Evolutionary conservation across 2,888 invertebrate genomes (phyloP), one percentile per base, ranked within the genome.

Genomic region (Pyrrhia umbra): DNA sequence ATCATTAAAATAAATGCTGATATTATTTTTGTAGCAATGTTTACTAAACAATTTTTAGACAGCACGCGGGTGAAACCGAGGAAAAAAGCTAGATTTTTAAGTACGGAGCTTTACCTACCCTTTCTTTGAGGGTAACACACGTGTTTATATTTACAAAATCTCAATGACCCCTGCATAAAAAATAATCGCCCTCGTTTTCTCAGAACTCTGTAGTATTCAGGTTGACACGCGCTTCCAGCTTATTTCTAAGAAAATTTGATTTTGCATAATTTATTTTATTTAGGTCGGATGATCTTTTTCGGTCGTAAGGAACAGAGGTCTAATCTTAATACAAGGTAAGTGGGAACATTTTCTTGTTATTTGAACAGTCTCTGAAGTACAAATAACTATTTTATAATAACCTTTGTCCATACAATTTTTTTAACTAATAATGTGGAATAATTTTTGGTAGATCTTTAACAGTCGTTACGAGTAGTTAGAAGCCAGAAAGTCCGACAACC

Each of bases 191-290:
- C n/a, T 34, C 34, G 34, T n/a, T 34, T 4, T 9, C 34, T n/a
- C 34, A 34, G n/a, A n/a, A n/a, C n/a, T n/a, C n/a, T n/a, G n/a
- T n/a, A n/a, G 13, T 34, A 3, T 34, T 34, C n/a, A 34, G n/a
- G 34, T 34, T 13, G 34, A 34, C 34, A 34, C 34, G 34, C n/a
- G 21, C 49, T 50, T 37, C 9, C 9, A 23, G 21, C 9, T 9
- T 37, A 39, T 21, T 46, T 30, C 15, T 15, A 45, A 15, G 21
- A 20, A 45, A 39, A 47, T 47, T 47, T 47, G 15, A 27, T 47
- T 47, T 47, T 39, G 46, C 25, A 57, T 57, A 57, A 57, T 47
- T 57, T 47, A 34, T 34, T 34, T 34, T 0, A 34, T 6, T 13
- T n/a, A n/a, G 34, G 34, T 34, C 34, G n/a, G 34, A 4, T 34